Percentiles rank a stretch among this genome's conserved stretches.
Evolutionary conservation across 2,888 invertebrate species (phyloP).

Genomic region (Lasioglossum morio): DNA sequence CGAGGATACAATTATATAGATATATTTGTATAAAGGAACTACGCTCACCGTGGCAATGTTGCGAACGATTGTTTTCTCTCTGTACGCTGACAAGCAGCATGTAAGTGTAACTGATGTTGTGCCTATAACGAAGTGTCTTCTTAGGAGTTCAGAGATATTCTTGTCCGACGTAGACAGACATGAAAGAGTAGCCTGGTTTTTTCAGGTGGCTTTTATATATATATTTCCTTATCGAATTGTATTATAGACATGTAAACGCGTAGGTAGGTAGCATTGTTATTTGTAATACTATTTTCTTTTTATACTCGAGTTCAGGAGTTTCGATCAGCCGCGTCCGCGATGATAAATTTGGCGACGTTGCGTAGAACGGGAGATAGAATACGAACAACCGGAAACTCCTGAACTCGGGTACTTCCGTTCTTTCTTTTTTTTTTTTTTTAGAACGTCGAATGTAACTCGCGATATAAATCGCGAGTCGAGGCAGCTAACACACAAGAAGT

Average conservation of each 20-base stretch:
- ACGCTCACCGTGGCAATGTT: constrained; percentile 21
- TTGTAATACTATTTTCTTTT: constrained; percentile 72
- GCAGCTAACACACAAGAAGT: constrained; percentile 71
- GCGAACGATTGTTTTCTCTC: constrained; percentile 36
- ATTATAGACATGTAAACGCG: constrained; percentile 70
- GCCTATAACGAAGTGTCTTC: constrained; percentile 74
- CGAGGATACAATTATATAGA: constrained; percentile 18
- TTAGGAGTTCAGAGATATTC: constrained; percentile 45
- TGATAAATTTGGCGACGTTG: neutral
- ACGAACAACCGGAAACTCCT: neutral
- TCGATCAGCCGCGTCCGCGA: neutral
- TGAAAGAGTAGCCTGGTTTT: constrained; percentile 68
- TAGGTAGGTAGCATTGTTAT: constrained; percentile 72
- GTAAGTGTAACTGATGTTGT: constrained; percentile 74
- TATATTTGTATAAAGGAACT: constrained; percentile 18
- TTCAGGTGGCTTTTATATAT: constrained; percentile 70
- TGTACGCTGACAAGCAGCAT: constrained; percentile 77
- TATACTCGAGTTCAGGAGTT: constrained; percentile 39
- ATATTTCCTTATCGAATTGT: constrained; percentile 75
- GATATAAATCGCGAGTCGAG: constrained; percentile 57
- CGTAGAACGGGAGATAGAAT: neutral
- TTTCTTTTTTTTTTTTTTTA: constrained; percentile 58
- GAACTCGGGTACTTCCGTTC: constrained; percentile 47
- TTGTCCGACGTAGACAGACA: constrained; percentile 36
- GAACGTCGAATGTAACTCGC: constrained; percentile 45